These are phyloP conservation scores for Toxostoma redivivum DNA, from an alignment of 2,113 vertebrate species.

Conservation along the genomic window DNA sequence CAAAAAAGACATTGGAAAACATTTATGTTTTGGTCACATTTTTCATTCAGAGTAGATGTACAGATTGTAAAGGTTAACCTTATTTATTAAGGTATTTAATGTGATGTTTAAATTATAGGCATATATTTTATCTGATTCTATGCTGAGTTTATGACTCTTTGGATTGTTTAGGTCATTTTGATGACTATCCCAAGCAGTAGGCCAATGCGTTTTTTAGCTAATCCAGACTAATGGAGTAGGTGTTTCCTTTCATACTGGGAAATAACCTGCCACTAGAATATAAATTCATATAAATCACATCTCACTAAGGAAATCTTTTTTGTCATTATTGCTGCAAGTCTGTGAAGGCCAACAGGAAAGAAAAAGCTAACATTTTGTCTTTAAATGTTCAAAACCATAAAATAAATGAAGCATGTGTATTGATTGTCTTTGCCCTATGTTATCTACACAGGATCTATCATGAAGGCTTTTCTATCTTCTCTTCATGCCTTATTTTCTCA, in stretches of 20 bases:
- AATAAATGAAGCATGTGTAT: conserved; percentile 75
- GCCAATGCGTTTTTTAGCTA: not conserved
- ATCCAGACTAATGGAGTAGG: not conserved
- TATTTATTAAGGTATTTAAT: not conserved
- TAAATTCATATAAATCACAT: conserved; percentile 46
- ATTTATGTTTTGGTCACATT: not conserved
- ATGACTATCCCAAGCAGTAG: not conserved
- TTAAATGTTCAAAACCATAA: conserved; percentile 68
- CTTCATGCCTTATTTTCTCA: conserved; percentile 79
- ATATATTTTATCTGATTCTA: not conserved
- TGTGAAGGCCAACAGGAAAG: conserved; percentile 48
- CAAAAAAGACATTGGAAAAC: not conserved
- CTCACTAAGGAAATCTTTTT: conserved; percentile 62
- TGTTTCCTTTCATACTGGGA: conserved; percentile 24
- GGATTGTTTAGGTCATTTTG: not conserved
- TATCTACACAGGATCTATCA: conserved; percentile 73
- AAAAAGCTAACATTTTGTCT: conserved; percentile 71
- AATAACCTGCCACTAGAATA: conserved; percentile 7
- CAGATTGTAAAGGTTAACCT: not conserved
- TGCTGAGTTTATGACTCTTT: not conserved
- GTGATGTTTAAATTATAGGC: not conserved
- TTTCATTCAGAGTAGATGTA: not conserved
- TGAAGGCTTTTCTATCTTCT: conserved; percentile 65
- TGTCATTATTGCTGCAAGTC: conserved; percentile 59
- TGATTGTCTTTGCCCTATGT: conserved; percentile 70